These are phyloP conservation scores for Thymallus thymallus DNA, from an alignment of 2,113 vertebrate genomes.

Conservation along the genomic window DNA sequence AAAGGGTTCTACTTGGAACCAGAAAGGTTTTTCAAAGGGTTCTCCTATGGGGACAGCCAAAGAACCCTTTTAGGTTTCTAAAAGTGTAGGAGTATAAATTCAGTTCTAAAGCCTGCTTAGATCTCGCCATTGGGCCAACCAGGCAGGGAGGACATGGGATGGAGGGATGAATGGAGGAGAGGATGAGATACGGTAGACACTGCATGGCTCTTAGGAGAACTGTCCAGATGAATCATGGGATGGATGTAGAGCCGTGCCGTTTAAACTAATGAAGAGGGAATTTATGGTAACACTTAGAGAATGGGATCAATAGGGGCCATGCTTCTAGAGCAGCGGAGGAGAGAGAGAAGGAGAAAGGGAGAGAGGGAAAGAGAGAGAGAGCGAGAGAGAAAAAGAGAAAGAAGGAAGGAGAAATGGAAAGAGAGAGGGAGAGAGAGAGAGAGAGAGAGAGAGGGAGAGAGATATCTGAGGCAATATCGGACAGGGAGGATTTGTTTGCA, in stretches of 20 bases:
- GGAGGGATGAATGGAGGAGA: slow-evolving; percentile 21
- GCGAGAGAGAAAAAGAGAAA: no score
- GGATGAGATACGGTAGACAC: slow-evolving; percentile 11
- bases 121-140: slow-evolving; percentile 29
- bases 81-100: no score
- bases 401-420: background rate
- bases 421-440: no score
- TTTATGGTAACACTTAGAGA: slow-evolving; percentile 79
- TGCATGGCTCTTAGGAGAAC: slow-evolving; percentile 26
- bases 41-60: no score
- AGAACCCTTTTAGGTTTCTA: no score
- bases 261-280: slow-evolving; percentile 68
- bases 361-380: no score
- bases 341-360: background rate
- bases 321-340: slow-evolving; percentile 46
- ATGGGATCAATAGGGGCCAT: slow-evolving; percentile 67
- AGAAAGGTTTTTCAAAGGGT: no score
- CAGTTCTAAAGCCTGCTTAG: slow-evolving; percentile 23
- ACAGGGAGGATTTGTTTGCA: background rate
- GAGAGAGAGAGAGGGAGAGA: no score
- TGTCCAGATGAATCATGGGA: slow-evolving; percentile 58
- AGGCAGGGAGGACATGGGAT: slow-evolving; percentile 13
- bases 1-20: no score
- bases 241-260: slow-evolving; percentile 42
- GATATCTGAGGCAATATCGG: background rate